Conservation (phyloP, 2,113 vertebrate species). For the Oreochromis tanganicae region DNA sequence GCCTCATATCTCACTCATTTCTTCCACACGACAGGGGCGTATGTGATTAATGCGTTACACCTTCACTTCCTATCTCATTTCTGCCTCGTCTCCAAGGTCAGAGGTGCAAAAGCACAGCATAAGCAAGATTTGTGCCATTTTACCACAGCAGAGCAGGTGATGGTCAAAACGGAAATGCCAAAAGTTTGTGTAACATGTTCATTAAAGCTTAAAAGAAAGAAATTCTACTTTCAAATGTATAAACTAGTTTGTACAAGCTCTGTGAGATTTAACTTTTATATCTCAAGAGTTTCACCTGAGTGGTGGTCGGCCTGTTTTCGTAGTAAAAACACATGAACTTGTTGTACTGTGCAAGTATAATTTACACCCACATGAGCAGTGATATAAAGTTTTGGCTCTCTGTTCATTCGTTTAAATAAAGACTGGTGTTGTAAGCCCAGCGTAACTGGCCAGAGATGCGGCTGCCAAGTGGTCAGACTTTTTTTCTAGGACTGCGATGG, state of each 20-base stretch:
- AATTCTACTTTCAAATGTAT: background rate
- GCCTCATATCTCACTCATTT: slow-evolving; percentile 33
- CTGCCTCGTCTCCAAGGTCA: background rate
- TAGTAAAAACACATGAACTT: background rate
- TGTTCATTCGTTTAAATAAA: background rate
- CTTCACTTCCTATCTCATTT: background rate
- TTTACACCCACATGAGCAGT: background rate
- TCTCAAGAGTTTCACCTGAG: background rate
- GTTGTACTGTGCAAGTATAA: background rate
- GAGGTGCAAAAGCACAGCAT: background rate
- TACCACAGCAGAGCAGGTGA: accelerated
- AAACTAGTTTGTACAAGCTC: background rate
- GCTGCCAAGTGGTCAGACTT: accelerated
- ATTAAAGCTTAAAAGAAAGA: background rate
- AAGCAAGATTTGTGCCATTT: background rate
- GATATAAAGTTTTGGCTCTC: background rate
- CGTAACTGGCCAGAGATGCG: background rate
- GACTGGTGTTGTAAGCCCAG: background rate
- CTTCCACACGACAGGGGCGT: background rate
- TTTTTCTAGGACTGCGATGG: background rate
- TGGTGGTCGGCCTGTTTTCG: accelerated
- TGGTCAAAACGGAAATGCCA: accelerated
- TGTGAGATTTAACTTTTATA: background rate
- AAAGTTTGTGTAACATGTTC: background rate
- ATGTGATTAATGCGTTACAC: slow-evolving; percentile 10